Base-by-base conservation (phyloP, 2,797 vertebrate genomes). In the Netta rufina region DNA sequence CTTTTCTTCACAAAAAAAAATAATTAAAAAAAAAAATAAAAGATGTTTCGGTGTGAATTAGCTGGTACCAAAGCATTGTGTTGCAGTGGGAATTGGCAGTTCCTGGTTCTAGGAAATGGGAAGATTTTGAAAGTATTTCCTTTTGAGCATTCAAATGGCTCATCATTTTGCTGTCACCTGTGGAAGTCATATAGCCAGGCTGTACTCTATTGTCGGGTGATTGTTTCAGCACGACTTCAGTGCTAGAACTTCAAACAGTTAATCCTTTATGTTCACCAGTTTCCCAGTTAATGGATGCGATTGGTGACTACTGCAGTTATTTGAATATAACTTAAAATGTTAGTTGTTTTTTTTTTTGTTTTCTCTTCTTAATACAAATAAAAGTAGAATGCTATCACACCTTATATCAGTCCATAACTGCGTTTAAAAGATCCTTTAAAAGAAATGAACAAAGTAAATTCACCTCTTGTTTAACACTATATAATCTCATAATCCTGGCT, bases 401-500 rank as follows among this genome's bases (percentile, higher is more conserved):
- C 30, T 18, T 70, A 1, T 22, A 72, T 54, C 25, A 70, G 43
- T 53, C 38, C 5, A 2, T 43, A 77, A 38, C 9, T 80, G 43
- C 53, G 18, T 91, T 86, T 64, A 41, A 82, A 91, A 78, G 60
- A n/a, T 66, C 28, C 14, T 78, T 87, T 71, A 69, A 91, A 90
- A 82, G 65, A 66, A 86, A 36, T 60, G 43, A 53, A n/a, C 5
- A 0, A 76, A 89, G 32, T 77, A 84, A 70, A 69, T 32, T n/a
- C 25, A 64, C 5, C 10, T 86, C 58, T 90, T 94, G 72, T 92
- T 92, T 90, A 91, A 84, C 36, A 64, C 57, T 22, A 2, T 74
- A 58, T 92, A 90, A 92, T 95, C 72, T 92, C 8, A 7, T 95
- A 94, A 94, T 94, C 87, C 66, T 87, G 73, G 27, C 17, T 95